Evolutionary conservation across 1,140 invertebrate species (phyloP), one percentile per base, ranked within the genome.

Genomic region (Drosophila sechellia): DNA sequence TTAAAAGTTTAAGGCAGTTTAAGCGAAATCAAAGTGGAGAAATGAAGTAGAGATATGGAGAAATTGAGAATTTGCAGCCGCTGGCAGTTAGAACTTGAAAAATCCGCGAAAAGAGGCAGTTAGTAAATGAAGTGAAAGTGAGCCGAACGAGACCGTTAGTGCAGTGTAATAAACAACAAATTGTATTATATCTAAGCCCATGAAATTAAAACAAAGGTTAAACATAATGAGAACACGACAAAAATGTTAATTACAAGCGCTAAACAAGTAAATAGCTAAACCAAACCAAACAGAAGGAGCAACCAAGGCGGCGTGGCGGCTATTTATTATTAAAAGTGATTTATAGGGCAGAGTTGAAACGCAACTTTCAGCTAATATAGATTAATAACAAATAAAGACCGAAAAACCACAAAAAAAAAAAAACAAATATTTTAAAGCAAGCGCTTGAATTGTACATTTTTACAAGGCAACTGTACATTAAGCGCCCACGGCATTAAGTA

Each of bases 381-480:
- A 84, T 79, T 84, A 78, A 89, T 89, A 79, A 87, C 63, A 78
- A 65, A 46, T 75, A 46, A 66, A 64, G 46, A 65, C 60, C 48
- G 53, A 81, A 81, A 54, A 43, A 56, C 61, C 46, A 56, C 58
- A 77, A 59, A 65, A 56, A 77, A 17, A 17, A 17, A 39, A 39
- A 37, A 34, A 34, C 34, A 34, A 74, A 86, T 86, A 86, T 86
- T 86, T 86, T 86, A 86, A 86, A 87, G 83, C 83, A 87, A 87
- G 83, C 83, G 83, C 83, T 86, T 86, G 49, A 79, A 86, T 86
- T 87, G 84, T 89, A 89, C 80, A 89, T 89, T 89, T 89, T 89
- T 89, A 89, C 84, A 89, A 84, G 79, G 84, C 84, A 89, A 89
- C 80, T 89, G 84, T 89, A 89, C 79, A 89, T 89, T 89, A 84